Evolutionary conservation across 2,113 vertebrate genomes (phyloP), one percentile per base, ranked within the genome.

Genomic region (Pseudois nayaur): DNA sequence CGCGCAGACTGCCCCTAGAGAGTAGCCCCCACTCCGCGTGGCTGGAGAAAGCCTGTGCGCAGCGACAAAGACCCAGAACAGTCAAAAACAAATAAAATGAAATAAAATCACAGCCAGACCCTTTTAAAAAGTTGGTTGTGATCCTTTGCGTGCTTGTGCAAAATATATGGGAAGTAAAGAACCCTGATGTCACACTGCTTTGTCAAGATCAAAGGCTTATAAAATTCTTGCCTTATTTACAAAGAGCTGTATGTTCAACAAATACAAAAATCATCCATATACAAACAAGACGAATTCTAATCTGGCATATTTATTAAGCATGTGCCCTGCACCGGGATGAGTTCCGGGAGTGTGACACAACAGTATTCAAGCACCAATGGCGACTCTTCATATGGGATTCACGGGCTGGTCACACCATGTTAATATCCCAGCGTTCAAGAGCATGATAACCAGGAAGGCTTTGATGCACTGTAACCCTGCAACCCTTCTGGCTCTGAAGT

Each of bases 1-100:
- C n/a, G 0, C 5, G 6, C 67, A 40, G 19, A 23, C 67, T 3
- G n/a, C n/a, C 3, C 1, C 67, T 3, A 23, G n/a, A 67, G 64
- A 40, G n/a, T 0, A 23, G 67, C n/a, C 36, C 67, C 40, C 1
- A 3, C 36, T 43, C 36, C 12, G 3, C 6, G 12, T 1, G 4
- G 40, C 71, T 25, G 71, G 36, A 43, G 71, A 25, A 23, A 74
- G n/a, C 36, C 36, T 0, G 6, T 43, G 36, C 14, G 36, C 71
- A 76, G 36, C 0, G 1, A 4, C 71, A 27, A 27, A 43, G 23
- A 1, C 71, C 71, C 36, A 43, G 36, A 76, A 40, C 71, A 43
- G 3, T 8, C 23, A 27, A 8, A 43, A 25, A 14, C 6, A 40
- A 14, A 16, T 0, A 27, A 3, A 40, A 3, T 13, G 36, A 14